phyloP scores from a whole-genome alignment of 2,113 vertebrate species.

The Rattus rattus region DNA sequence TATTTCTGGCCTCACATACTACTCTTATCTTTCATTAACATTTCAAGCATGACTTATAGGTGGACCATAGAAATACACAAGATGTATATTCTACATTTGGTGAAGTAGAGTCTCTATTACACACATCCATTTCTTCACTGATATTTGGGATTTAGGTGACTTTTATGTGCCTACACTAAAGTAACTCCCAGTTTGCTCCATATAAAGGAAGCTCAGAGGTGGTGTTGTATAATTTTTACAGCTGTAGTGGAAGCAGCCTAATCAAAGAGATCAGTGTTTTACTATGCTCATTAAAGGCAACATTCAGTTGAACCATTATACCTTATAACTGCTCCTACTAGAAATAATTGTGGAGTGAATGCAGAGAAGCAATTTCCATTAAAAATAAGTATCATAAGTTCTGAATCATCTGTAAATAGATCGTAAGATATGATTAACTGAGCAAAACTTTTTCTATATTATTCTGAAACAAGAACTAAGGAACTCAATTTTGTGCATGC shows the following conservation, averaged over 20 bases:
- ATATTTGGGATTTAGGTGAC: neutral
- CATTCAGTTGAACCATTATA: neutral
- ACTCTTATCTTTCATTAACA: neutral
- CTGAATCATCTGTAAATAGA: constrained; percentile 6
- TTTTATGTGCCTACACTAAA: neutral
- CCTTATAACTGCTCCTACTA: neutral
- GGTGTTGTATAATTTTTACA: constrained; percentile 25
- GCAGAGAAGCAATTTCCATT: neutral
- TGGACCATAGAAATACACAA: neutral
- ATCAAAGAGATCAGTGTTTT: constrained; percentile 20
- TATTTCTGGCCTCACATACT: neutral
- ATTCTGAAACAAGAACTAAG: neutral
- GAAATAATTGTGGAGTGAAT: neutral
- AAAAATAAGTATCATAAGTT: neutral
- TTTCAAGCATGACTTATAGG: neutral
- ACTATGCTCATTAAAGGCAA: neutral
- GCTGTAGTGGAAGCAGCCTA: neutral
- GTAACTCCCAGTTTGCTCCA: constrained; percentile 18
- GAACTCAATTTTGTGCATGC: neutral
- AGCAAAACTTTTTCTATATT: neutral
- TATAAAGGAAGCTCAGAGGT: neutral
- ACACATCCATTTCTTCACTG: neutral
- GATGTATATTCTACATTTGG: neutral
- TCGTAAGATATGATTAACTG: neutral
- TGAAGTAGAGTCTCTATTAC: neutral